Conservation (phyloP, 2,113 vertebrate genomes). For the Hemiprocne comata region DNA sequence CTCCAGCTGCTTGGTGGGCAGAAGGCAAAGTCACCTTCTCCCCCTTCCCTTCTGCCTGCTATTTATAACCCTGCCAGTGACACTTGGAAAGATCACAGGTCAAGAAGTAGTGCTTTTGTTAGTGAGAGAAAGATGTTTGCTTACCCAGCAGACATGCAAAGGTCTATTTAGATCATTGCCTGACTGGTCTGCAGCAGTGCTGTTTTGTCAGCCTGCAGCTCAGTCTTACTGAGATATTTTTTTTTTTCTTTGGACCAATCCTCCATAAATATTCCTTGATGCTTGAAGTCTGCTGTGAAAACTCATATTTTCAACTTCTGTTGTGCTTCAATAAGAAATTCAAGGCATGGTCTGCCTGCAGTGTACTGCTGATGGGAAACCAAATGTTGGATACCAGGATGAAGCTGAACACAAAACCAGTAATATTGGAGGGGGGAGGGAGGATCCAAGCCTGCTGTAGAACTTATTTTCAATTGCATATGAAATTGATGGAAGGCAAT, state of each 20-base stretch:
- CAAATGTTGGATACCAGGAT: neutral
- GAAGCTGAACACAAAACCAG: neutral
- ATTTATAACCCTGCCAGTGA: neutral
- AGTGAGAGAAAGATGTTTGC: neutral
- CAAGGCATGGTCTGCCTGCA: neutral
- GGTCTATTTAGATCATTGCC: neutral
- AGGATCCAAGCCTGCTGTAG: neutral
- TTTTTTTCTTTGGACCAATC: neutral
- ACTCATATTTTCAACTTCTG: neutral
- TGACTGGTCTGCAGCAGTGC: neutral
- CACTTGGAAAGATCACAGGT: neutral
- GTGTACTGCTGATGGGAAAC: constrained; percentile 18
- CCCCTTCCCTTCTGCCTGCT: neutral
- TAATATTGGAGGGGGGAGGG: neutral
- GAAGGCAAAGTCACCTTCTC: neutral
- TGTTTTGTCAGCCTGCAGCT: neutral
- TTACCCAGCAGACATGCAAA: neutral
- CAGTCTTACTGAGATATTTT: neutral
- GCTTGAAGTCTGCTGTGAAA: neutral
- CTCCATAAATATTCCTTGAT: neutral
- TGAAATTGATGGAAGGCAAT: neutral
- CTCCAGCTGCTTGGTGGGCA: neutral
- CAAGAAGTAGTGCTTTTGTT: neutral
- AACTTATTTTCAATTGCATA: neutral
- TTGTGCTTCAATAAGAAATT: neutral